Base-by-base conservation (phyloP, 1,140 invertebrate species). In the Nebria ingens region DNA sequence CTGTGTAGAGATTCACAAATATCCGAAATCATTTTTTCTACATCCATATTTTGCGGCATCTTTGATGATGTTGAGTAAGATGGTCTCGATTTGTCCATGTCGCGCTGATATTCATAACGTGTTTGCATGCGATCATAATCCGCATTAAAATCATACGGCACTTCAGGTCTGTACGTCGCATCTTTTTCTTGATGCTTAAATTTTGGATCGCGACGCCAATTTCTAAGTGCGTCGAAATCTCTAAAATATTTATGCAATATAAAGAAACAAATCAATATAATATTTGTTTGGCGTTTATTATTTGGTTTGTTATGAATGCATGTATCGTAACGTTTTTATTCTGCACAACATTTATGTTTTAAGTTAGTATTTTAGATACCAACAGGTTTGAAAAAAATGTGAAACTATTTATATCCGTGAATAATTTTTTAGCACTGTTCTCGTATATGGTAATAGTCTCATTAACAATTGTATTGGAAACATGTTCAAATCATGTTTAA, bases 1-100 rank as follows among this genome's bases (percentile, higher is more conserved):
- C 61, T 56, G 22, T 61, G 62, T 34, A 68, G 54, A 51, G 67
- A 62, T 12, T 60, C 42, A 12, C 65, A 53, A 19, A 68, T 55
- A 51, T 68, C 61, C 55, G 59, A 61, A n/a, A 68, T 64, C 38
- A 68, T 38, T 54, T 61, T 59, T 19, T 66, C 59, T 17, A 68
- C 50, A 51, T 64, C 58, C 2, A 61, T 34, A 23, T 29, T 51
- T 42, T 56, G 20, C n/a, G 42, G 40, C 25, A n/a, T n/a, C n/a
- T 55, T 17, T 51, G 54, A 25, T 25, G 9, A 53, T 19, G 57
- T 34, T 25, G 51, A 49, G 17, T 3, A 38, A 53, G 20, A 54
- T 13, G 25, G 20, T 65, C n/a, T n/a, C 59, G 19, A 67, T 54
- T 42, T 65, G 57, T 2, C 22, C 23, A 0, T 60, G 51, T 17